Conservation (phyloP, 1,140 invertebrate genomes). For the Pogonus chalceus region DNA sequence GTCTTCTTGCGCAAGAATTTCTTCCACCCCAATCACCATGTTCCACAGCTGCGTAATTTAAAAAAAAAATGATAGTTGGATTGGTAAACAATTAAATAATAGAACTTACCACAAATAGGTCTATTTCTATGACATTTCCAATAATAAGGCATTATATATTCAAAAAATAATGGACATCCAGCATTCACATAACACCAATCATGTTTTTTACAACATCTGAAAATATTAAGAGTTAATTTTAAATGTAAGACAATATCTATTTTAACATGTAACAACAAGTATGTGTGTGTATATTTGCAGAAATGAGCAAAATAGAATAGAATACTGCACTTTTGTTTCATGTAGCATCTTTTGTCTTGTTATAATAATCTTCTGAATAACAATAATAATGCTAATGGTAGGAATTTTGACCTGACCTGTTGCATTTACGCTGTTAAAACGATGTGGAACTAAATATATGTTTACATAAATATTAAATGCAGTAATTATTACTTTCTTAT, state of each 20-base stretch:
- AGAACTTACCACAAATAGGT: slow-evolving; percentile 60
- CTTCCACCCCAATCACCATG: slow-evolving; percentile 52
- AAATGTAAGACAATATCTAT: not conserved
- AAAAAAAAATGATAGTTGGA: not conserved
- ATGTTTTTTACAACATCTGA: slow-evolving; percentile 65
- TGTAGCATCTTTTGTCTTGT: no score
- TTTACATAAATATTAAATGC: no score
- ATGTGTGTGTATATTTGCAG: not conserved
- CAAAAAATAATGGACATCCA: slow-evolving; percentile 66
- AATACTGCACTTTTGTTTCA: no score
- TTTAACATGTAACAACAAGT: not conserved
- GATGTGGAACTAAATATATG: no score
- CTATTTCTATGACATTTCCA: slow-evolving; percentile 73
- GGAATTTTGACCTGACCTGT: no score
- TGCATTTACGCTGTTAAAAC: no score
- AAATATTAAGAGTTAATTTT: slow-evolving; percentile 18
- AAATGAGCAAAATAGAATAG: not conserved
- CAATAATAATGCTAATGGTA: no score
- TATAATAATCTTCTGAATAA: no score
- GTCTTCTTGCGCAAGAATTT: slow-evolving; percentile 58
- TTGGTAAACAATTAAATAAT: slow-evolving; percentile 14
- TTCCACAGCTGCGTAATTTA: slow-evolving; percentile 44
- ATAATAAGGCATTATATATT: slow-evolving; percentile 80
- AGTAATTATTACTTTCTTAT: no score
- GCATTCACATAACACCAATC: slow-evolving; percentile 67